Evolutionary conservation across 2,888 invertebrate species (phyloP).

Genomic region (Clistopyga incitator): DNA sequence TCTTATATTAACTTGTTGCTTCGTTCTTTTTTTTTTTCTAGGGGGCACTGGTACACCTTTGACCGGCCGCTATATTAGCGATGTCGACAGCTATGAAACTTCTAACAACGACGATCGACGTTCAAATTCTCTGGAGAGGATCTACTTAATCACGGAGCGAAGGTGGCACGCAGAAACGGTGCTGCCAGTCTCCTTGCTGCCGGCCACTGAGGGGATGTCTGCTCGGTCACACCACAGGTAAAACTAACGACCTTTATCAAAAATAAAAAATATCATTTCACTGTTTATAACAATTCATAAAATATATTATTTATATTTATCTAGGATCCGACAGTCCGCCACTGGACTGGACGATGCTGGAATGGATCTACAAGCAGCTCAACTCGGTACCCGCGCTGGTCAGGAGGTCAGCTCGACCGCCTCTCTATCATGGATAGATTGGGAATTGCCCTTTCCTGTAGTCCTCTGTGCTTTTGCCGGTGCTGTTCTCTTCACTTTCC

Average conservation of each 20-base stretch:
- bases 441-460: slow-evolving; percentile 81
- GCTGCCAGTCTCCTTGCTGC: slow-evolving; percentile 79
- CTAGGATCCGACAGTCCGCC: slow-evolving; percentile 83
- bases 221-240: slow-evolving; percentile 82
- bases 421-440: slow-evolving; percentile 82
- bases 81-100: slow-evolving; percentile 73
- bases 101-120: slow-evolving; percentile 73
- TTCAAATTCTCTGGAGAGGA: slow-evolving; percentile 74
- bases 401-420: slow-evolving; percentile 80
- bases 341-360: slow-evolving; percentile 84
- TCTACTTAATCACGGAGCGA: slow-evolving; percentile 77
- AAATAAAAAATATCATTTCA: background rate
- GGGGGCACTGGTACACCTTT: slow-evolving; percentile 76
- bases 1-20: background rate
- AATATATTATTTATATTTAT: slow-evolving; percentile 6
- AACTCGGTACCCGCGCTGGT: slow-evolving; percentile 78
- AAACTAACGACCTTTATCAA: slow-evolving; percentile 21
- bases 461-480: slow-evolving; percentile 81
- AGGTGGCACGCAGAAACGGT: slow-evolving; percentile 79
- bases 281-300: background rate
- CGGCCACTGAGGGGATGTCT: slow-evolving; percentile 83
- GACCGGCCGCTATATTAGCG: slow-evolving; percentile 74
- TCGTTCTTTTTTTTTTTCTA: slow-evolving; percentile 65
- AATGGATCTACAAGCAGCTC: slow-evolving; percentile 82
- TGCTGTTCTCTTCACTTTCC: slow-evolving; percentile 82